phyloP scores from a whole-genome alignment of 2,113 vertebrate genomes.

The Amphiprion percula region DNA sequence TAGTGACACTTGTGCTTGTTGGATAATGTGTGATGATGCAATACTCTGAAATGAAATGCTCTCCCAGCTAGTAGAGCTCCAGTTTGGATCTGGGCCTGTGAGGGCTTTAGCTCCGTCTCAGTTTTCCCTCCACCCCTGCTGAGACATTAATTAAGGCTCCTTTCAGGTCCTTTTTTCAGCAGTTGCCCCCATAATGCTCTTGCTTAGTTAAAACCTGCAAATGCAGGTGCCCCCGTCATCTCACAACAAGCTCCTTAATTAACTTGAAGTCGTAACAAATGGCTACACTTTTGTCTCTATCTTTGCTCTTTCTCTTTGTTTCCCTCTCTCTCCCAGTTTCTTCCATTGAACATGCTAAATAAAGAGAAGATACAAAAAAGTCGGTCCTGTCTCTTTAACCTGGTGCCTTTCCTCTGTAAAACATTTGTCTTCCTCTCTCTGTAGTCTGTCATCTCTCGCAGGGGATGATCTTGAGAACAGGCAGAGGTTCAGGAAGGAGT shows the following conservation, averaged over 20 bases:
- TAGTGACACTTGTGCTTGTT: slow-evolving; percentile 83
- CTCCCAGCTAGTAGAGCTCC: slow-evolving; percentile 70
- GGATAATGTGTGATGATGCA: slow-evolving; percentile 85
- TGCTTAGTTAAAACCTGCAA: slow-evolving; percentile 64
- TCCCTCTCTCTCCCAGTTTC: slow-evolving; percentile 25
- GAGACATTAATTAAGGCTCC: slow-evolving; percentile 84
- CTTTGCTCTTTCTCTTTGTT: slow-evolving; percentile 45
- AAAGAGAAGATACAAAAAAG: slow-evolving; percentile 42
- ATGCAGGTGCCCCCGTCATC: slow-evolving; percentile 72
- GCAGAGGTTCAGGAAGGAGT: slow-evolving; percentile 76
- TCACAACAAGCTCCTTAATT: slow-evolving; percentile 77
- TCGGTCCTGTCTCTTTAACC: slow-evolving; percentile 62
- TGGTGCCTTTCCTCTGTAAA: slow-evolving; percentile 43
- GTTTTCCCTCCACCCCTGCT: slow-evolving; percentile 74
- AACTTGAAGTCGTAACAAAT: slow-evolving; percentile 77
- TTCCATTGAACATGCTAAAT: slow-evolving; percentile 57
- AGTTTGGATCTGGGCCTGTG: slow-evolving; percentile 74
- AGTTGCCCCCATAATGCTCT: slow-evolving; percentile 71
- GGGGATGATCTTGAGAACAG: slow-evolving; percentile 76
- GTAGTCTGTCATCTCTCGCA: slow-evolving; percentile 72
- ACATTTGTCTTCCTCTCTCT: slow-evolving; percentile 73
- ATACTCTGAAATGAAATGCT: slow-evolving; percentile 79
- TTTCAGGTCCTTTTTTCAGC: slow-evolving; percentile 73
- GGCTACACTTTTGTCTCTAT: slow-evolving; percentile 59
- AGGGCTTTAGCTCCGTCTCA: slow-evolving; percentile 70